These are phyloP conservation scores for Heliconius himera DNA, from an alignment of 1,140 invertebrate genomes.

Conservation along the genomic window DNA sequence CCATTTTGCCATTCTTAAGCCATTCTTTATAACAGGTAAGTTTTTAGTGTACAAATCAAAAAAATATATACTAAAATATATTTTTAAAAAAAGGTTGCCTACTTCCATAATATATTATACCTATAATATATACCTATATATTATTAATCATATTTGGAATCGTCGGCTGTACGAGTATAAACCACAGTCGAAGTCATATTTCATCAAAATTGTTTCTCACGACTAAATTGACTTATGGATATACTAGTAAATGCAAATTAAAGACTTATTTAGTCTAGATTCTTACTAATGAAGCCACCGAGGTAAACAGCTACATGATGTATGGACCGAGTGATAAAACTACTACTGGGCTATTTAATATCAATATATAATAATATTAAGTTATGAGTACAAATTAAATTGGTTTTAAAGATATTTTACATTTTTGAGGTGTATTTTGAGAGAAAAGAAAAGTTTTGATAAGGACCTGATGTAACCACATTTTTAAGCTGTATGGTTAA, in stretches of 20 bases:
- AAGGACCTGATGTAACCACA: too few species aligned
- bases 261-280: constrained; percentile 1
- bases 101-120: neutral
- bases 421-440: too few species aligned
- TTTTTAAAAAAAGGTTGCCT: too few species aligned
- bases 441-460: too few species aligned
- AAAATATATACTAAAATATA: too few species aligned
- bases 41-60: too few species aligned
- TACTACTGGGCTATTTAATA: neutral
- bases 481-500: too few species aligned
- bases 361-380: neutral
- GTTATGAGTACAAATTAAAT: neutral
- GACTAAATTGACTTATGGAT: neutral
- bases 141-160: neutral
- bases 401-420: neutral
- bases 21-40: too few species aligned
- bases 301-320: constrained; percentile 7
- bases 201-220: constrained; percentile 14
- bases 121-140: too few species aligned
- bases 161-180: neutral
- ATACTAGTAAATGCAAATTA: constrained; percentile 5
- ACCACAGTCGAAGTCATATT: neutral
- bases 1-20: too few species aligned
- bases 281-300: constrained; percentile 9
- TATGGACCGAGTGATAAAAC: neutral